Evolutionary conservation across 2,888 invertebrate species (phyloP).

Genomic region (Orthosia incerta): DNA sequence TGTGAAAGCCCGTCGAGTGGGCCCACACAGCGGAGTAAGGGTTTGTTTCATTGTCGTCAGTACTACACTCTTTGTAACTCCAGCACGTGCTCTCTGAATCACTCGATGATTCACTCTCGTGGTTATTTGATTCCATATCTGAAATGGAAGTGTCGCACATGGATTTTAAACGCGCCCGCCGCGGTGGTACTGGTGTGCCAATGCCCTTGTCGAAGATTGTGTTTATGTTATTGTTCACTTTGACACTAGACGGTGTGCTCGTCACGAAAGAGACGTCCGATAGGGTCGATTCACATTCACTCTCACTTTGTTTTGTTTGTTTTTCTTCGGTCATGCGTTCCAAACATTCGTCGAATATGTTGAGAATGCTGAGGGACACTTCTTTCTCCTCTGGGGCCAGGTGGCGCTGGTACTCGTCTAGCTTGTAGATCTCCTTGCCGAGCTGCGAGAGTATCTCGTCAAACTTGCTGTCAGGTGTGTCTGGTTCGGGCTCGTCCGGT

Average conservation of each 20-base stretch:
- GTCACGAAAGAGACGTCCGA: slow-evolving; percentile 81
- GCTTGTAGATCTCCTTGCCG: slow-evolving; percentile 87
- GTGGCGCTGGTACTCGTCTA: slow-evolving; percentile 86
- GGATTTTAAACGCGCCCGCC: slow-evolving; percentile 77
- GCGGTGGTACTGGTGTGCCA: slow-evolving; percentile 81
- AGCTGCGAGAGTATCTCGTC: slow-evolving; percentile 88
- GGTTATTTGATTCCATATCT: slow-evolving; percentile 66
- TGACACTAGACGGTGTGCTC: slow-evolving; percentile 79
- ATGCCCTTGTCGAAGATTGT: slow-evolving; percentile 73
- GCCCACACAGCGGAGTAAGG: slow-evolving; percentile 87
- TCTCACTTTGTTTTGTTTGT: slow-evolving; percentile 71
- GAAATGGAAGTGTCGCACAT: slow-evolving; percentile 56
- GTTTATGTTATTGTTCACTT: slow-evolving; percentile 71
- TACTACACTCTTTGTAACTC: slow-evolving; percentile 87
- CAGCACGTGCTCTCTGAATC: slow-evolving; percentile 88
- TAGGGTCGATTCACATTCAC: slow-evolving; percentile 82
- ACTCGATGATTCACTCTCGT: slow-evolving; percentile 77
- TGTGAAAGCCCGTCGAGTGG: slow-evolving; percentile 87
- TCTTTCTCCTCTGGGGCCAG: slow-evolving; percentile 79
- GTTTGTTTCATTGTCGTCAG: slow-evolving; percentile 77
- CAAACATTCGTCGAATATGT: slow-evolving; percentile 88
- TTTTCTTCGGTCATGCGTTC: slow-evolving; percentile 79
- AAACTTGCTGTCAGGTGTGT: slow-evolving; percentile 80
- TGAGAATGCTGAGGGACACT: slow-evolving; percentile 85
- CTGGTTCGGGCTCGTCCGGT: slow-evolving; percentile 73